Base-by-base conservation (phyloP, 2,888 invertebrate genomes). In the Aphrophora alni region DNA sequence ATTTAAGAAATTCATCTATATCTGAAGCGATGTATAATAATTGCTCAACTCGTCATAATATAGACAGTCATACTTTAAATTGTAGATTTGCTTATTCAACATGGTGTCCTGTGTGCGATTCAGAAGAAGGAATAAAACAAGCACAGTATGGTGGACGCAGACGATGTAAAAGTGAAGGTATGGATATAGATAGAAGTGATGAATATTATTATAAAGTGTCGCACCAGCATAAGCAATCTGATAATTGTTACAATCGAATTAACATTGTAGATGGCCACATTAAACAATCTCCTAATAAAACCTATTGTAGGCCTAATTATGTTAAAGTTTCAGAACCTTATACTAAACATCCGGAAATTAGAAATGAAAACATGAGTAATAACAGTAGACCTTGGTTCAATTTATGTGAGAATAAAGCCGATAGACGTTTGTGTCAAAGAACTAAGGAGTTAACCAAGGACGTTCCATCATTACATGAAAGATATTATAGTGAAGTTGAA, bases 401-500 rank as follows among this genome's bases (percentile, higher is more conserved):
- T 21, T 74, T 33, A 8, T 78, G 81, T 76, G 81, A 81, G 73
- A 81, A 78, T 38, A 59, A 69, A 33, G 17, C 51, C 21, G 69
- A 69, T 73, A n/a, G 24, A 28, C 38, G 10, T 79, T 28, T 28
- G 21, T 73, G 73, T 26, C 73, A 38, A 79, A 74, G 73, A 74
- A 77, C 70, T 77, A 38, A 51, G 27, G 74, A 70, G 69, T 51
- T 73, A 33, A 80, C 51, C 8, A 33, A 24, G 14, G 74, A 77
- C 25, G 25, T 78, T 38, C 82, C 79, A 69, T 80, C 81, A 17
- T 77, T 85, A 10, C 84, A 85, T 75, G 84, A 85, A 82, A 80
- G 84, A 75, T 85, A 86, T 75, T 80, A 85, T 14, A 79, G 81
- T 12, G 85, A 86, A 82, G 84, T 85, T 44, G 85, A 85, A 82